Evolutionary conservation across 2,113 vertebrate genomes (phyloP).

Genomic region (Catharus bicknelli): DNA sequence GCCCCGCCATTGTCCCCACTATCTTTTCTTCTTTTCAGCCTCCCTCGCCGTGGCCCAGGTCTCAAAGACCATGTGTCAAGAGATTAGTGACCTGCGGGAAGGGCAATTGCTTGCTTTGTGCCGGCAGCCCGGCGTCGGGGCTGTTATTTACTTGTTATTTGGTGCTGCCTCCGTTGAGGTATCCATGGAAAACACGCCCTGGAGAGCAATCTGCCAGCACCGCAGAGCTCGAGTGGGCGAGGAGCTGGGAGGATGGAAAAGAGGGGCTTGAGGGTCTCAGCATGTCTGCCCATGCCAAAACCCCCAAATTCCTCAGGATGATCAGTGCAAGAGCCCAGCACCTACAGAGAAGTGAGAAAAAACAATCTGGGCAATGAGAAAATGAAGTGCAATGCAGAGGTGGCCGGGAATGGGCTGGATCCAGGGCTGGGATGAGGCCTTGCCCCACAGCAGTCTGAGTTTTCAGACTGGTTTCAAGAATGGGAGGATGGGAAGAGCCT

Average conservation of each 20-base stretch:
- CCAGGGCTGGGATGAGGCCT: not conserved
- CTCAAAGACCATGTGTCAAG: constrained; percentile 47
- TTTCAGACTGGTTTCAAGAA: not conserved
- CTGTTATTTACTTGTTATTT: constrained; percentile 27
- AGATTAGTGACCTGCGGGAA: constrained; percentile 45
- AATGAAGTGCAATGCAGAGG: accelerated
- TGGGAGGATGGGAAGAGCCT: not conserved
- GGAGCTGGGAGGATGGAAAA: not conserved
- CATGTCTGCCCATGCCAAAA: accelerated
- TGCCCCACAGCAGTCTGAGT: not conserved
- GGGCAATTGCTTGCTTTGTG: constrained; percentile 48
- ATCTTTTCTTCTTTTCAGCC: constrained; percentile 46
- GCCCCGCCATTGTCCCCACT: constrained; percentile 12
- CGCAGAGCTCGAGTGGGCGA: accelerated
- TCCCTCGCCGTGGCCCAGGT: constrained; percentile 9
- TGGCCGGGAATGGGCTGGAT: not conserved
- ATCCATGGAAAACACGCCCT: constrained; percentile 4
- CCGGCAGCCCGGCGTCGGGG: not conserved
- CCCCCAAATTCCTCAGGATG: not conserved
- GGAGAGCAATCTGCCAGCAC: not conserved
- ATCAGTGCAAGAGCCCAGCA: accelerated
- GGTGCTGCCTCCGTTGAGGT: not conserved
- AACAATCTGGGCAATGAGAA: not conserved
- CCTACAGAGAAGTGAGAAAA: not conserved
- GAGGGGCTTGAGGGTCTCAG: not conserved